A percentile compares a stretch with the other conserved stretches of the same genome.
These are phyloP conservation scores for Bathynomus jamesi DNA, from an alignment of 1,140 invertebrate species.

Conservation along the genomic window DNA sequence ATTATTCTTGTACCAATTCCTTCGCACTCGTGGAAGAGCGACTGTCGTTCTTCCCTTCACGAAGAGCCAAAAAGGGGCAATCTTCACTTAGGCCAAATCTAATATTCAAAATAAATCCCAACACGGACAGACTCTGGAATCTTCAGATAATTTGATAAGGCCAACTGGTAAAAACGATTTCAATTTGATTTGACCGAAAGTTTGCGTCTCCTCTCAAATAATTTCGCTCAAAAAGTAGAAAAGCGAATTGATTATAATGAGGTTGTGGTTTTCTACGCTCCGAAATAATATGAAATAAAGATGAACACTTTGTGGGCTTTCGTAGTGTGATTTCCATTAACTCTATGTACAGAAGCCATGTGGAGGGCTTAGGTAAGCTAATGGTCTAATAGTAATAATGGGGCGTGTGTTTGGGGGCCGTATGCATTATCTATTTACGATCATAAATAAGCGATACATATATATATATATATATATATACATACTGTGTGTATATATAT, in stretches of 20 bases:
- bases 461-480: slow-evolving; percentile 13
- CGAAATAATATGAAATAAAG: background rate
- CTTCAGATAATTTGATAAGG: background rate
- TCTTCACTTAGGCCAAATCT: background rate
- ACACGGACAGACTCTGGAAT: background rate
- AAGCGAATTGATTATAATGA: background rate
- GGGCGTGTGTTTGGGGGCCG: background rate
- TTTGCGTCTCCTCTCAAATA: background rate
- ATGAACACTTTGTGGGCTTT: background rate
- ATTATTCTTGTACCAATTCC: too few species aligned
- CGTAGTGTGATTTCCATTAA: background rate
- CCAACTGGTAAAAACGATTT: background rate
- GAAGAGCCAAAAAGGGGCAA: background rate
- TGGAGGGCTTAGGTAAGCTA: slow-evolving; percentile 1
- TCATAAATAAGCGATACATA: background rate
- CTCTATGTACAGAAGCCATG: background rate
- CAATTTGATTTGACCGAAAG: background rate
- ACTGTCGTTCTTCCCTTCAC: too few species aligned
- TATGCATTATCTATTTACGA: background rate
- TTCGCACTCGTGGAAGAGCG: too few species aligned
- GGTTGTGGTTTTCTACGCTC: background rate
- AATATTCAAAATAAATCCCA: slow-evolving; percentile 1
- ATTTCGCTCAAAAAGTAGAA: background rate
- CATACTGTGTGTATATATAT: slow-evolving; percentile 8
- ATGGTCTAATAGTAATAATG: background rate